Base-by-base conservation (phyloP, 2,797 vertebrate genomes). In the Helicolenus hilgendorfi region DNA sequence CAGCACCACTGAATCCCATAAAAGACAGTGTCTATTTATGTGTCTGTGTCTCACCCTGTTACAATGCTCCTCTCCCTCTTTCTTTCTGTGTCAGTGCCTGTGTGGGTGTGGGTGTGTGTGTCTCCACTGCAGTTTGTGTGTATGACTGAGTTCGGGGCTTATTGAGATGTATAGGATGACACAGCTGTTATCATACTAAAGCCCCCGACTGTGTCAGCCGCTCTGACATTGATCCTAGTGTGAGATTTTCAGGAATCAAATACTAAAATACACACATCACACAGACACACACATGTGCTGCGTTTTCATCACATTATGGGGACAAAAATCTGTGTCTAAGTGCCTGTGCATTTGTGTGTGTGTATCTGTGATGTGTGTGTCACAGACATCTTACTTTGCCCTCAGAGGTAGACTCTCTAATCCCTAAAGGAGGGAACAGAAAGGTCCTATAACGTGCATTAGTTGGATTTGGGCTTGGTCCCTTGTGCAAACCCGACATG, bases 161-260 rank as follows among this genome's bases (percentile, higher is more conserved):
- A 91, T 90, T 91, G 71, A 89, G 85, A 92, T 90, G 86, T 92
- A 79, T 67, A 90, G 72, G 78, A 86, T 85, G 89, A 92, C 88
- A 89, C 72, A 85, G 88, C 71, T 89, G 88, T 84, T 90, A 83
- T 87, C 79, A 84, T 55, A 84, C 68, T 77, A 81, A 89, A 90
- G 81, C 88, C 29, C 56, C 79, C 64, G 49, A 83, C 84, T 88
- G 67, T 90, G 84, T 70, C 85, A 80, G 55, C 63, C 58, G 7
- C 62, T 84, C 72, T 88, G 82, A 86, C 80, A 81, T 75, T 81
- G 89, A 93, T 87, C 86, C 74, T 45, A 29, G 72, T 81, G 77
- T 80, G 60, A 71, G 60, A 88, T 90, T 85, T 90, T 77, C 55
- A 85, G 70, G 79, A 85, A 86, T 73, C 20, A 49, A 86, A 58